Base-by-base conservation (phyloP, 2,888 invertebrate genomes). In the Cordilura impudica region DNA sequence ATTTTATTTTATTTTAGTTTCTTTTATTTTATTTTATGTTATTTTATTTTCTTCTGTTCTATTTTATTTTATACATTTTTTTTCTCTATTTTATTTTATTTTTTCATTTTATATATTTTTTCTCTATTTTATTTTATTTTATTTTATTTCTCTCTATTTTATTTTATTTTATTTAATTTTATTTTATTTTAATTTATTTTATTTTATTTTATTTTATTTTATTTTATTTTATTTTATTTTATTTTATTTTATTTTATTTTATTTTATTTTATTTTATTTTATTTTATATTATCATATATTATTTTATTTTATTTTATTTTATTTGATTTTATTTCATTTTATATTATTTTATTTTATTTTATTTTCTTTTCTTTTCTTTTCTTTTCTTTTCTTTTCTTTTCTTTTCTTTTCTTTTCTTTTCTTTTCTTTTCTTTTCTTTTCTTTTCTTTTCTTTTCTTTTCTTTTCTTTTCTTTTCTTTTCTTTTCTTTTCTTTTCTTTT, bases 111-210 rank as follows among this genome's bases (percentile, higher is more conserved):
- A n/a, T n/a, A n/a, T n/a, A n/a, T n/a, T n/a, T n/a, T n/a, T n/a
- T n/a, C n/a, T n/a, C n/a, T n/a, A n/a, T n/a, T n/a, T n/a, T n/a
- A n/a, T n/a, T n/a, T n/a, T n/a, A n/a, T n/a, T n/a, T n/a, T 51
- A n/a, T 51, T 51, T 51, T 51, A 51, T 51, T 51, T 49, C 21
- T 19, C 21, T 51, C 21, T 51, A 51, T 51, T 51, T 51, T 51
- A 6, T 0, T 51, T 51, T 51, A 51, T 51, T 51, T 51, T n/a
- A 51, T n/a, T 51, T 51, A 6, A 51, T 51, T 51, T 51, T n/a
- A 0, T 51, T 51, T 49, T n/a, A 49, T 49, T 49, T 49, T 2
- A 49, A 18, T 49, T 51, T 26, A 51, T n/a, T 51, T 51, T 26
- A 51, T 51, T 51, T 26, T 51, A 51, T 51, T 51, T 51, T 51